A percentile compares a stretch with the other conserved stretches of the same genome.
Conservation (phyloP, 2,797 vertebrate species). For the Aselliscus stoliczkanus region DNA sequence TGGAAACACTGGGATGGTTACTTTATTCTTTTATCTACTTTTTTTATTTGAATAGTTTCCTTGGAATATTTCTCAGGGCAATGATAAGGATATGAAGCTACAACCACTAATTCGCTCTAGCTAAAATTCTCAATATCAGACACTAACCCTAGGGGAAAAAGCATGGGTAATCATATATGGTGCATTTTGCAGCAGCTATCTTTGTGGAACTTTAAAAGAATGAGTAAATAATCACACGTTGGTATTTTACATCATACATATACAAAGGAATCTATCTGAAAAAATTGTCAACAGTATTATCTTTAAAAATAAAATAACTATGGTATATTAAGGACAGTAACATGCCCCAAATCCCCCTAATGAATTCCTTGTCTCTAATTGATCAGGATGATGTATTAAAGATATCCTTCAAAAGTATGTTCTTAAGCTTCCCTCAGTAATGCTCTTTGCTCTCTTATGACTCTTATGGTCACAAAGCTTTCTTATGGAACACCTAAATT, state of each 20-base stretch:
- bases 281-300: neutral
- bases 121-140: neutral
- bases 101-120: neutral
- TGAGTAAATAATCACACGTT: neutral
- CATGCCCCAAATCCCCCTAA: neutral
- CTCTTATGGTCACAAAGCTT: neutral
- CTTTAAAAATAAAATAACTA: slow-evolving; percentile 38
- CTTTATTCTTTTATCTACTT: neutral
- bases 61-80: neutral
- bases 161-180: neutral
- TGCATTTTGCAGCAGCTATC: neutral
- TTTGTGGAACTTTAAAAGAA: neutral
- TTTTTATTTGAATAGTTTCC: neutral
- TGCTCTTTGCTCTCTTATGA: neutral
- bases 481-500: neutral
- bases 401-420: neutral
- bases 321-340: neutral
- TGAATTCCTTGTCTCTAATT: neutral
- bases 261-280: slow-evolving; percentile 3
- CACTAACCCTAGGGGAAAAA: neutral
- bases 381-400: neutral
- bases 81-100: neutral
- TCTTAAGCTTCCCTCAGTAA: neutral
- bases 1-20: neutral
- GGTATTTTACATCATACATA: neutral